Evolutionary conservation across 2,888 invertebrate genomes (phyloP).

Genomic region (Synanthedon formicaeformis): DNA sequence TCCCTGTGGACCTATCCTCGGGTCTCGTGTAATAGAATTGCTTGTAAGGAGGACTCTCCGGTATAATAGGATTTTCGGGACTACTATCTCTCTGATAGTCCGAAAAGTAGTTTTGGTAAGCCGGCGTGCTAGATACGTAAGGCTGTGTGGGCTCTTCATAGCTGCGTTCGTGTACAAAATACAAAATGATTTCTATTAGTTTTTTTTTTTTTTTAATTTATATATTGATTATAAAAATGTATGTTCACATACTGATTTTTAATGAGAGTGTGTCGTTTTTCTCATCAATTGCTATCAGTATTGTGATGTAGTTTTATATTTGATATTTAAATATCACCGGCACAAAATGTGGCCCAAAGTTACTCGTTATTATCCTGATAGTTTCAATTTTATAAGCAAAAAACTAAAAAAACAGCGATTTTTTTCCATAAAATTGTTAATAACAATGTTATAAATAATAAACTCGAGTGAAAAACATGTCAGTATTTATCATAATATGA

Average conservation of each 20-base stretch:
- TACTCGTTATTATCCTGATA: no score
- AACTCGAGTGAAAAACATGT: no score
- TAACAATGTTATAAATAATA: no score
- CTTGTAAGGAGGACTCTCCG: constrained; percentile 24
- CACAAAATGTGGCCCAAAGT: no score
- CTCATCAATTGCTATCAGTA: constrained; percentile 31
- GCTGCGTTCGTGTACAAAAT: constrained; percentile 30
- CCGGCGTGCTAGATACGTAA: constrained; percentile 48
- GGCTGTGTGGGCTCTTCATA: constrained; percentile 59
- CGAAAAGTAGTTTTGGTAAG: constrained; percentile 30
- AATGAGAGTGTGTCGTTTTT: constrained; percentile 32
- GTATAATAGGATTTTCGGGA: constrained; percentile 12
- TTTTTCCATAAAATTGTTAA: no score
- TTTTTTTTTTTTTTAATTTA: constrained; percentile 12
- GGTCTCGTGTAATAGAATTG: constrained; percentile 17
- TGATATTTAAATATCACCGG: not conserved
- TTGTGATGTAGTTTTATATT: constrained; percentile 20
- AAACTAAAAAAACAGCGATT: no score
- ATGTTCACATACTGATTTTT: constrained; percentile 36
- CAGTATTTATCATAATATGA: no score
- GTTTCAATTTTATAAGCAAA: no score
- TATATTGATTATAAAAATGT: constrained; percentile 7
- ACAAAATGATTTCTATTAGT: constrained; percentile 40
- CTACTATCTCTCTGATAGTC: constrained; percentile 16
- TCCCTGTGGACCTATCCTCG: constrained; percentile 32